phyloP scores from a whole-genome alignment of 2,888 invertebrate genomes.

The Nebria brevicollis region DNA sequence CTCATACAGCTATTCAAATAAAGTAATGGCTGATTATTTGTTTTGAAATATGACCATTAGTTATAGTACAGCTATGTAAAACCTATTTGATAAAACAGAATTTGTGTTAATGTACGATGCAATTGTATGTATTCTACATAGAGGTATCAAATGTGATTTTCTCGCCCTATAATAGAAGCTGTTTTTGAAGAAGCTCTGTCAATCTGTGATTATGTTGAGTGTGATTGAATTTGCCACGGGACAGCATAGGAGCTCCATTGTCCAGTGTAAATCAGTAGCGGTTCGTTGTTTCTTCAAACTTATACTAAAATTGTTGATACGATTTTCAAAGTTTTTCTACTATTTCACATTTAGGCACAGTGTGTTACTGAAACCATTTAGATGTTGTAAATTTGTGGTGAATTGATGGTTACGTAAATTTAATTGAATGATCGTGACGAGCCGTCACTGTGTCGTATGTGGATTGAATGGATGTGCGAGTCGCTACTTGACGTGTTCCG shows the following conservation, averaged over 20 bases:
- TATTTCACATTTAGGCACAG: not conserved
- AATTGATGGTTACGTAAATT: not conserved
- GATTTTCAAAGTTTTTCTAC: not conserved
- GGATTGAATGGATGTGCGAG: not conserved
- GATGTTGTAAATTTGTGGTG: not conserved
- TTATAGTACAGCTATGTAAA: too few species aligned
- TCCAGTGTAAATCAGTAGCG: constrained; percentile 9
- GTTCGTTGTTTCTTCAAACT: not conserved
- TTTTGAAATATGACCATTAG: too few species aligned
- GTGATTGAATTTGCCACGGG: constrained; percentile 45
- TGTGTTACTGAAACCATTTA: not conserved
- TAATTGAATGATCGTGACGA: not conserved
- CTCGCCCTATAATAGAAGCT: constrained; percentile 13
- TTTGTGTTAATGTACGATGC: too few species aligned
- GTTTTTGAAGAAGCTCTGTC: constrained; percentile 39
- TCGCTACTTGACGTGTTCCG: not conserved
- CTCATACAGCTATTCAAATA: too few species aligned
- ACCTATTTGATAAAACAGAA: too few species aligned
- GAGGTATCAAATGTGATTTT: not conserved
- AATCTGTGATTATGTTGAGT: constrained; percentile 41
- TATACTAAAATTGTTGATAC: not conserved
- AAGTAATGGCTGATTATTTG: too few species aligned
- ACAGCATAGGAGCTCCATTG: constrained; percentile 30
- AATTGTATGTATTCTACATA: not conserved
- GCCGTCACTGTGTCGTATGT: not conserved